A percentile compares a stretch with the other conserved stretches of the same genome.
Conservation (phyloP, 1,140 invertebrate species). For the Sycophila sp. region DNA sequence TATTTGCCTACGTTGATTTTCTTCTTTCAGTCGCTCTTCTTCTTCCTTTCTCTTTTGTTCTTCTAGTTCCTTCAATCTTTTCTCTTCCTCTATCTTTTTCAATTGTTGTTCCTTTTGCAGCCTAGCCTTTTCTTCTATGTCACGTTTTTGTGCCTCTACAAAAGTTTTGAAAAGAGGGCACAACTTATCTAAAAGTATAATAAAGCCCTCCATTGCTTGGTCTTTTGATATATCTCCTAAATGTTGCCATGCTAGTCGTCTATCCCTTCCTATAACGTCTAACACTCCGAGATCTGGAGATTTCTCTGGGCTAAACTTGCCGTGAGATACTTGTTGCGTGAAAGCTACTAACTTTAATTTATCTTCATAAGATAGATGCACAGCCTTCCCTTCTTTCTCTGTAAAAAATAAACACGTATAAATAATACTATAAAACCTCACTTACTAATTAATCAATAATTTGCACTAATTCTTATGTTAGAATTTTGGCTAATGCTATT, state of each 20-base stretch:
- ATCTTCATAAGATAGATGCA: conserved; percentile 94
- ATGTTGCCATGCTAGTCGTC: conserved; percentile 91
- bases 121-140: conserved; percentile 80
- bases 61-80: conserved; percentile 69
- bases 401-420: too few species aligned
- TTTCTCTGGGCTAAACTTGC: conserved; percentile 79
- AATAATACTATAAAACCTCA: too few species aligned
- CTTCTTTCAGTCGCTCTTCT: conserved; percentile 71
- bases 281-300: conserved; percentile 89
- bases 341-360: conserved; percentile 91
- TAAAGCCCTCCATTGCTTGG: conserved; percentile 91
- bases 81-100: conserved; percentile 67
- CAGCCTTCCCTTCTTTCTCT: conserved; percentile 97
- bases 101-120: conserved; percentile 66
- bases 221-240: conserved; percentile 86
- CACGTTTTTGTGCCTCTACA: conserved; percentile 89
- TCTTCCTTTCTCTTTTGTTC: conserved; percentile 71
- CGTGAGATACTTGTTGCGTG: conserved; percentile 90
- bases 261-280: conserved; percentile 94
- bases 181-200: conserved; percentile 85
- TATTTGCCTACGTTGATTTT: conserved; percentile 79
- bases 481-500: too few species aligned
- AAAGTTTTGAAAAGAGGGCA: conserved; percentile 92
- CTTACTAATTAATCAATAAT: background rate
- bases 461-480: background rate